phyloP scores from a whole-genome alignment of 53 echinoderm and acorn worm species.

The Apostichopus leukothele region DNA sequence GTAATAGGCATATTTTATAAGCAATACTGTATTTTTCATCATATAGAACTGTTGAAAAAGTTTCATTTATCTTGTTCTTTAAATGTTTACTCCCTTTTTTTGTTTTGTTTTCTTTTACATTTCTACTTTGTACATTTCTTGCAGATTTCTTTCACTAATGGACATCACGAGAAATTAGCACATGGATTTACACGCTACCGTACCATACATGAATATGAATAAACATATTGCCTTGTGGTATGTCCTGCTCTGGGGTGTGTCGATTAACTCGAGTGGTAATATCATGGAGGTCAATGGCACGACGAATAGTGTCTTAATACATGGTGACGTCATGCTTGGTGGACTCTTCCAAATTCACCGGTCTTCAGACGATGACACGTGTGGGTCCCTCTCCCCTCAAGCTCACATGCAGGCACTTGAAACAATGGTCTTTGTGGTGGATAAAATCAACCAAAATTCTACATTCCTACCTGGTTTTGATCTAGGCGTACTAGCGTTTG shows the following conservation, averaged over 20 bases:
- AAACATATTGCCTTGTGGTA: slow-evolving; percentile 45
- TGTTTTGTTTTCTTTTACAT: not conserved
- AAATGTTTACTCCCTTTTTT: not conserved
- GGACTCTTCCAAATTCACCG: slow-evolving; percentile 80
- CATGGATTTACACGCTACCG: slow-evolving; percentile 35
- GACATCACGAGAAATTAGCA: not conserved
- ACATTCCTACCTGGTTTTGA: slow-evolving; percentile 78
- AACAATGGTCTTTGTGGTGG: slow-evolving; percentile 76
- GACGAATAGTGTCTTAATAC: slow-evolving; percentile 32
- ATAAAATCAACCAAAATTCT: slow-evolving; percentile 66
- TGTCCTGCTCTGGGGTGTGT: slow-evolving; percentile 41
- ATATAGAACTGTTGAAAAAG: too few relatives aligned
- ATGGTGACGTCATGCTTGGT: slow-evolving; percentile 72
- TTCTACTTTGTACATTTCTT: too few relatives aligned
- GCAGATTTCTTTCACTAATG: not conserved
- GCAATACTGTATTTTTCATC: too few relatives aligned
- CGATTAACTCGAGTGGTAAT: slow-evolving; percentile 43
- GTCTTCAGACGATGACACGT: slow-evolving; percentile 58
- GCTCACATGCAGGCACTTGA: slow-evolving; percentile 86
- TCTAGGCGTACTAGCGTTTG: slow-evolving; percentile 80
- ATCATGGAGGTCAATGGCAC: slow-evolving; percentile 46
- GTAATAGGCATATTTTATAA: too few relatives aligned
- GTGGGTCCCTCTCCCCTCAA: slow-evolving; percentile 70
- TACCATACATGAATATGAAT: slow-evolving; percentile 44
- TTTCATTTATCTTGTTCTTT: too few relatives aligned